phyloP scores from a whole-genome alignment of 2,888 invertebrate species.

The Cataglyphis livida region DNA sequence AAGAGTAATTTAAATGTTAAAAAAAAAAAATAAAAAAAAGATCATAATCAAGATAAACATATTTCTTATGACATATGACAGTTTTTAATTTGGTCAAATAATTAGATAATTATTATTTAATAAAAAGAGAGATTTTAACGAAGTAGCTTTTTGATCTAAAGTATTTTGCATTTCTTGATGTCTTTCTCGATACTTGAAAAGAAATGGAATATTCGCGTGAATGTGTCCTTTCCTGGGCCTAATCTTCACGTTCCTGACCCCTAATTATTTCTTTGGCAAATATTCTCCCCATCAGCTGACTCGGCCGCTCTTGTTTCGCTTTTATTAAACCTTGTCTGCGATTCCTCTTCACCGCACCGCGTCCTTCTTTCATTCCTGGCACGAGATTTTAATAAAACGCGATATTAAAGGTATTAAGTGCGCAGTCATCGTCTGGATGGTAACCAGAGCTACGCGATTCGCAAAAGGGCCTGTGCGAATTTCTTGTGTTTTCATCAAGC shows the following conservation, averaged over 20 bases:
- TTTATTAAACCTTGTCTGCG: constrained; percentile 69
- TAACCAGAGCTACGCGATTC: constrained; percentile 35
- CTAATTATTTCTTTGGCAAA: constrained; percentile 76
- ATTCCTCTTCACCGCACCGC: constrained; percentile 32
- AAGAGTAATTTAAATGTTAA: constrained; percentile 3
- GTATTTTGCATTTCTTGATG: background rate
- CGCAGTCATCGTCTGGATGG: constrained; percentile 61
- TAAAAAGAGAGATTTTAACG: background rate
- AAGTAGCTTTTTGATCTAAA: background rate
- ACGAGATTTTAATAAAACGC: constrained; percentile 75
- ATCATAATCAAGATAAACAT: background rate
- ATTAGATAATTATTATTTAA: constrained; percentile 4
- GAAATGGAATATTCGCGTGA: no score
- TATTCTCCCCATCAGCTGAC: constrained; percentile 66
- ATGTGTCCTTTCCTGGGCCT: background rate
- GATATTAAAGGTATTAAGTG: constrained; percentile 78
- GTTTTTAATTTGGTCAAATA: background rate
- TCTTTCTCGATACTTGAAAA: background rate
- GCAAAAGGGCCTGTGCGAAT: constrained; percentile 31
- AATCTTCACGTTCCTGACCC: constrained; percentile 20
- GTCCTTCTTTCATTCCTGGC: constrained; percentile 46
- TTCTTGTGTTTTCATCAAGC: constrained; percentile 64
- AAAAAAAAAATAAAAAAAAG: background rate
- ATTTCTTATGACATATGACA: background rate
- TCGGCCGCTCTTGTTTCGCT: constrained; percentile 69